Percentiles rank a stretch among this genome's conserved stretches.
These are phyloP conservation scores for Macrosteles quadrilineatus DNA, from an alignment of 1,140 invertebrate genomes.

Conservation along the genomic window DNA sequence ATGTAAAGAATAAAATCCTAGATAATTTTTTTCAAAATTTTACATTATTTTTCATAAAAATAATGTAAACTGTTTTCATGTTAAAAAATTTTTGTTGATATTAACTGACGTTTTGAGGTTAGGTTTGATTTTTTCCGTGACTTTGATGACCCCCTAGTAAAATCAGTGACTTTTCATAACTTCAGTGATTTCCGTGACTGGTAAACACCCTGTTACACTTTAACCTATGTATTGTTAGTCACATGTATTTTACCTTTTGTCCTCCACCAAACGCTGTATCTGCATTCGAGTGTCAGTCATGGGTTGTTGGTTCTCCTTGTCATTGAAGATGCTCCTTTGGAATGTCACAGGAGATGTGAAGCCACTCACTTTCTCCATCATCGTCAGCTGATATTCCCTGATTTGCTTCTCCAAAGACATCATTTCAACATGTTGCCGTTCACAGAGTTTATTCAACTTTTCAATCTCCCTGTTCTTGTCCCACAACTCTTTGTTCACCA, in stretches of 20 bases:
- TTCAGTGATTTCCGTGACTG: no score
- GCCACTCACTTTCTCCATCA: slow-evolving; percentile 47
- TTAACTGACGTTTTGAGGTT: no score
- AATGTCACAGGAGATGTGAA: slow-evolving; percentile 30
- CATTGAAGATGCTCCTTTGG: background rate
- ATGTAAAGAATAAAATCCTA: no score
- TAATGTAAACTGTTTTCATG: no score
- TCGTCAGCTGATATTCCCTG: slow-evolving; percentile 47
- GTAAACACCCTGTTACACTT: no score
- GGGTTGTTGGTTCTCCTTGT: slow-evolving; percentile 10
- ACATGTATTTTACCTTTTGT: background rate
- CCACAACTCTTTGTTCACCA: slow-evolving; percentile 70
- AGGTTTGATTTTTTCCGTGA: no score
- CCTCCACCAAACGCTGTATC: background rate
- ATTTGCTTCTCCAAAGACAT: slow-evolving; percentile 45
- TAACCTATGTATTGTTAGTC: no score
- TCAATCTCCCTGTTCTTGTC: slow-evolving; percentile 71
- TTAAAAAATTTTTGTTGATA: no score
- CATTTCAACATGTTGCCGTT: slow-evolving; percentile 47
- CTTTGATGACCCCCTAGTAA: no score
- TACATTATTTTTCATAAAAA: no score
- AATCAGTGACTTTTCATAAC: no score
- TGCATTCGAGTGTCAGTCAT: background rate
- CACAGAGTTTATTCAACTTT: slow-evolving; percentile 52
- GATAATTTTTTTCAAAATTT: no score